Conservation (phyloP, 2,797 vertebrate species). For the Myotis daubentonii region DNA sequence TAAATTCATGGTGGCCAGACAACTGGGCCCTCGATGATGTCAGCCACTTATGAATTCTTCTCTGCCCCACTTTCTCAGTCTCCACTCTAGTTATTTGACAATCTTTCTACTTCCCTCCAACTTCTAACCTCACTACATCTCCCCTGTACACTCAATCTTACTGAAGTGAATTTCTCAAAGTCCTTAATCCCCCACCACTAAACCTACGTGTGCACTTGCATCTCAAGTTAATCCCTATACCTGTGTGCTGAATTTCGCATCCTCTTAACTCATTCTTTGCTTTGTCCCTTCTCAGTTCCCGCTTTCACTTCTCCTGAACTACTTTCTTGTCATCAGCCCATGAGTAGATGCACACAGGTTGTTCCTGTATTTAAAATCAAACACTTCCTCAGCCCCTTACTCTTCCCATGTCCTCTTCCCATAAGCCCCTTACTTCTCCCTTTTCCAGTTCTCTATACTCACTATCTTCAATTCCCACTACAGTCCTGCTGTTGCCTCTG, state of each 20-base stretch:
- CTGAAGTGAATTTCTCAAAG: not conserved
- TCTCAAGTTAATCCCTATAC: not conserved
- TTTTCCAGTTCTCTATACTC: not conserved
- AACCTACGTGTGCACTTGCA: not conserved
- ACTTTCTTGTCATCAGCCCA: not conserved
- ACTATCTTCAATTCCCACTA: not conserved
- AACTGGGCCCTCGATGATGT: accelerated
- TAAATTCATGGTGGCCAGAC: no score
- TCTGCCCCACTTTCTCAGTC: not conserved
- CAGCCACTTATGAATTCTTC: not conserved
- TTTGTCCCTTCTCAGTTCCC: not conserved
- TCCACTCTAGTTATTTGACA: not conserved
- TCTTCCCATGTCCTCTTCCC: not conserved
- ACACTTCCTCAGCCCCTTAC: not conserved
- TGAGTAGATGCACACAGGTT: no score
- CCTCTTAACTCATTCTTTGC: not conserved
- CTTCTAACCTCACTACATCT: not conserved
- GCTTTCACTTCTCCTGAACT: not conserved
- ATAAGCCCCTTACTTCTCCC: not conserved
- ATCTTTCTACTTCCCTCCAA: not conserved
- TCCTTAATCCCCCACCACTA: not conserved
- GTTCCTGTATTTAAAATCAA: not conserved
- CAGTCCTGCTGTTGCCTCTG: not conserved
- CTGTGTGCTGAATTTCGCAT: not conserved
- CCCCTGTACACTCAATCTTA: not conserved